Percentiles rank a stretch among this genome's conserved stretches.
These are phyloP conservation scores for Epinotia demarniana DNA, from an alignment of 2,888 invertebrate genomes.

Conservation along the genomic window DNA sequence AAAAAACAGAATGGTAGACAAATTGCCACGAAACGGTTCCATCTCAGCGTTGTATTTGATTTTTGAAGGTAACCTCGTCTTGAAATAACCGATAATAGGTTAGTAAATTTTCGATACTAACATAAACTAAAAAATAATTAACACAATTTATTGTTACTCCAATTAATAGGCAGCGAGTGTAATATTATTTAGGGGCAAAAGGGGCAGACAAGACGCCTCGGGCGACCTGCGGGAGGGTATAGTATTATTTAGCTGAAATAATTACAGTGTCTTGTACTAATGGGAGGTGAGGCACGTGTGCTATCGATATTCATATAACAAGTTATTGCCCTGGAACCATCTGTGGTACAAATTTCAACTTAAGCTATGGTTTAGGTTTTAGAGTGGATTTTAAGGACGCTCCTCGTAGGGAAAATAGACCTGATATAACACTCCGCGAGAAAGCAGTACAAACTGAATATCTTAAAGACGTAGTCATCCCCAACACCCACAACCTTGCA, in stretches of 20 bases:
- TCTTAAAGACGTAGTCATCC: too few species aligned
- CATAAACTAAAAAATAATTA: not conserved
- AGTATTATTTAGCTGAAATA: slow-evolving; percentile 7
- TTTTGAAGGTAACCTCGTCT: slow-evolving; percentile 4
- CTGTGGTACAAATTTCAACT: too few species aligned
- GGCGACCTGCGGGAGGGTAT: not conserved
- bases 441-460: too few species aligned
- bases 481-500: too few species aligned
- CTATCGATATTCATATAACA: not conserved
- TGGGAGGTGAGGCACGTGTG: not conserved
- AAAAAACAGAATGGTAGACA: too few species aligned
- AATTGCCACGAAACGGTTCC: too few species aligned
- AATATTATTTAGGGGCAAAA: not conserved
- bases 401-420: too few species aligned
- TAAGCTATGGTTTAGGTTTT: too few species aligned
- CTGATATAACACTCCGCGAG: too few species aligned
- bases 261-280: slow-evolving; percentile 17
- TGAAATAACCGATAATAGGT: not conserved
- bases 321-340: not conserved
- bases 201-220: not conserved
- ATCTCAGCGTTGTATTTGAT: too few species aligned
- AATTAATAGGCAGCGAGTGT: not conserved
- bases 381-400: too few species aligned
- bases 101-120: not conserved
- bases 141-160: not conserved